phyloP scores from a whole-genome alignment of 35 echinoderm and acorn worm species.

The Strongylocentrotus purpuratus region DNA sequence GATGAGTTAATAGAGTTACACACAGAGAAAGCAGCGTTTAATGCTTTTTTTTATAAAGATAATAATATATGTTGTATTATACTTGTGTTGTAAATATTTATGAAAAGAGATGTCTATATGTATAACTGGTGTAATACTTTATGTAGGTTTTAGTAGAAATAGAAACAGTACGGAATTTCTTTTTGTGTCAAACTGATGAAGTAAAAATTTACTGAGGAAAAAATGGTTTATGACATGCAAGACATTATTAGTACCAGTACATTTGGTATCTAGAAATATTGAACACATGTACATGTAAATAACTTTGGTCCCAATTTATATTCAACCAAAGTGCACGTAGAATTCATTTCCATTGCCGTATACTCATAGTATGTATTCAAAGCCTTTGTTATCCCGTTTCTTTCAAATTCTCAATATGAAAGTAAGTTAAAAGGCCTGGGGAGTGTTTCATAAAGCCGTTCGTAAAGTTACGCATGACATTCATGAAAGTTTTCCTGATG shows the following conservation, averaged over 20 bases:
- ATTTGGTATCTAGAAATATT: no score
- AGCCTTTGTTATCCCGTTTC: neutral
- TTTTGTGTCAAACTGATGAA: no score
- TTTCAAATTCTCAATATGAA: neutral
- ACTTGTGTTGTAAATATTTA: conserved; percentile 1
- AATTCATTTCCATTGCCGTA: neutral
- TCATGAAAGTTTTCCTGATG: no score
- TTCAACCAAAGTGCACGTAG: neutral
- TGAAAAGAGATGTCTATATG: neutral
- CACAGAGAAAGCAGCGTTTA: neutral
- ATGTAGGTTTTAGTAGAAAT: neutral
- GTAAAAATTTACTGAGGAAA: no score
- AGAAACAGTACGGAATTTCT: no score
- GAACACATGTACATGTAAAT: neutral
- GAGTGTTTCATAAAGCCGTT: no score
- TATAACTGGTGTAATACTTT: neutral
- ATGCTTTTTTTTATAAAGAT: neutral
- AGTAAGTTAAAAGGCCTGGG: neutral
- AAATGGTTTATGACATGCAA: no score
- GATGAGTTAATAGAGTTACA: neutral
- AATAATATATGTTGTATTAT: conserved; percentile 15
- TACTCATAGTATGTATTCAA: neutral
- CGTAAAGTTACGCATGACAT: no score
- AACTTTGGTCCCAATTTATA: neutral
- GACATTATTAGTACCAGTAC: no score